Evolutionary conservation across 2,113 vertebrate genomes (phyloP).

Genomic region (Pachyramphus minor): DNA sequence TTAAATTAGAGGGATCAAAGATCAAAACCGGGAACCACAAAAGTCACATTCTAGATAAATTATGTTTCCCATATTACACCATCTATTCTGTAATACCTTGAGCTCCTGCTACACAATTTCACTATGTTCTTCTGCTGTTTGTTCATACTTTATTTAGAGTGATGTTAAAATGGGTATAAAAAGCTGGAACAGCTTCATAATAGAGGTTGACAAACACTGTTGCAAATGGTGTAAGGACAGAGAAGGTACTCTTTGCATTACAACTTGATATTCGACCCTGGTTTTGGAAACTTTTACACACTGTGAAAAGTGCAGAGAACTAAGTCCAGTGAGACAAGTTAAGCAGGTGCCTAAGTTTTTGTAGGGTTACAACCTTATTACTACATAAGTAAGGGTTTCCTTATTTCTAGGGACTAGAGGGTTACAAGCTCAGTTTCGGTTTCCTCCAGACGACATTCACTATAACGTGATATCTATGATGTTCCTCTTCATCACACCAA

Average conservation of each 20-base stretch:
- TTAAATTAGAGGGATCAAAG: not conserved
- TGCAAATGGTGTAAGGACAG: not conserved
- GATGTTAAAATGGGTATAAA: not conserved
- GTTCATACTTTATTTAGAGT: not conserved
- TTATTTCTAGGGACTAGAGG: not conserved
- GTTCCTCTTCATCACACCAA: not conserved
- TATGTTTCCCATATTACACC: not conserved
- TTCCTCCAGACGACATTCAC: not conserved
- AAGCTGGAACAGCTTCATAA: not conserved
- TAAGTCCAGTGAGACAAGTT: not conserved
- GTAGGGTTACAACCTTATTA: not conserved
- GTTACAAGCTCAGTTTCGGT: not conserved
- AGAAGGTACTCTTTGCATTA: not conserved
- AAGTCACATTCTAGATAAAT: not conserved
- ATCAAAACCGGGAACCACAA: not conserved
- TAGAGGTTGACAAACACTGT: not conserved
- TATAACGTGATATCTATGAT: not conserved
- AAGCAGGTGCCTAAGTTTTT: not conserved
- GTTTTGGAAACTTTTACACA: not conserved
- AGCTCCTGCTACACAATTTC: not conserved
- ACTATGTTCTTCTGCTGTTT: fast-evolving
- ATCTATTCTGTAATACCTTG: not conserved
- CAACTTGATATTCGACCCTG: not conserved
- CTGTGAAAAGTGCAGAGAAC: not conserved
- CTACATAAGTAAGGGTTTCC: not conserved